These are phyloP conservation scores for Eubasilissa splendida DNA, from an alignment of 2,888 invertebrate genomes.

Conservation along the genomic window DNA sequence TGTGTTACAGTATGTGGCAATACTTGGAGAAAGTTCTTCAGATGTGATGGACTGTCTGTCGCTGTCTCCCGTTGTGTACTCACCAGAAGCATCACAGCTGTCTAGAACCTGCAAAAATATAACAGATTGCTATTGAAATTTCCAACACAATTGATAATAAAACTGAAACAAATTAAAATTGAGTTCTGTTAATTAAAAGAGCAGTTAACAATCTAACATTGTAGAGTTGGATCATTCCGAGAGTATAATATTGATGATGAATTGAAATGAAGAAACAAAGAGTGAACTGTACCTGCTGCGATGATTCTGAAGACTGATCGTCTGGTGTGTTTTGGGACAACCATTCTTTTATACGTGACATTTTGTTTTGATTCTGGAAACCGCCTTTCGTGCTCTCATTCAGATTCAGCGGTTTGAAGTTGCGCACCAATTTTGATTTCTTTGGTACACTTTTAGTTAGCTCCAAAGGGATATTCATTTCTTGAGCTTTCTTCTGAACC, in stretches of 20 bases:
- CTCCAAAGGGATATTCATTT: conserved; percentile 60
- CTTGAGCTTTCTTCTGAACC: conserved; percentile 75
- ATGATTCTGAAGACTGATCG: conserved; percentile 64
- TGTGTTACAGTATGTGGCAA: conserved; percentile 76
- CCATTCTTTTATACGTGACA: conserved; percentile 82
- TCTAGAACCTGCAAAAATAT: conserved; percentile 73
- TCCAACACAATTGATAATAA: too few species aligned
- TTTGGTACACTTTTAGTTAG: conserved; percentile 66
- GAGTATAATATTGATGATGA: too few species aligned
- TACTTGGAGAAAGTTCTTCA: conserved; percentile 84
- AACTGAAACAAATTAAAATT: too few species aligned
- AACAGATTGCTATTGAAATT: too few species aligned
- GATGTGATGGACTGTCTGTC: conserved; percentile 82
- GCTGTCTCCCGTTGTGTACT: conserved; percentile 85
- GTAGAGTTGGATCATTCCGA: too few species aligned
- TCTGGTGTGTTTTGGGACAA: conserved; percentile 71
- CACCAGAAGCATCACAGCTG: conserved; percentile 91
- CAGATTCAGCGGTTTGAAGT: conserved; percentile 72
- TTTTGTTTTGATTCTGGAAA: conserved; percentile 73
- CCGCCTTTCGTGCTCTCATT: conserved; percentile 69
- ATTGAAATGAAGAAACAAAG: background rate
- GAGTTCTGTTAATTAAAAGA: too few species aligned
- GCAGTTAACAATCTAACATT: too few species aligned
- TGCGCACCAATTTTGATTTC: conserved; percentile 67
- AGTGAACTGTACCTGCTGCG: conserved; percentile 49